Base-by-base conservation (phyloP, 2,888 invertebrate genomes). In the Platycnemis pennipes region DNA sequence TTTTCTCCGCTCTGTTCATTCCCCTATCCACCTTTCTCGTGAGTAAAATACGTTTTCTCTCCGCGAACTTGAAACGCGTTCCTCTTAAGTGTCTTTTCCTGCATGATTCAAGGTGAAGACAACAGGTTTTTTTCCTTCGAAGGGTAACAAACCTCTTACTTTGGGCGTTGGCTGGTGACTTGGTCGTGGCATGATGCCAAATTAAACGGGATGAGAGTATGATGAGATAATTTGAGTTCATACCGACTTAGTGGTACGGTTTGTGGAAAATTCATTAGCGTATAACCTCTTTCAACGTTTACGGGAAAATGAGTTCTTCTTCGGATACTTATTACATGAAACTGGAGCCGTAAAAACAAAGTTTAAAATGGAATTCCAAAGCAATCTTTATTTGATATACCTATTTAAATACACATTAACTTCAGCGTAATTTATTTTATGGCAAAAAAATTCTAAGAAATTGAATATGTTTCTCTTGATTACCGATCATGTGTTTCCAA, bases 61-160 rank as follows among this genome's bases (percentile, higher is more conserved):
- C 46, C 26, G 87, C 7, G 26, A 22, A 44, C 44, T 22, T 26
- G 91, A 69, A 77, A 11, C 77, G 31, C 37, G 7, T 37, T 77
- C 16, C 77, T 77, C 77, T 11, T 26, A 37, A 63, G 91, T 91
- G 91, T 91, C 91, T 91, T 49, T 69, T 63, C 63, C 63, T n/a
- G 91, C 56, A 7, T 37, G 77, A 31, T 77, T 91, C 91, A 91
- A 91, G 91, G 91, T 91, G 91, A 91, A 91, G 91, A 91, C 91
- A 91, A 91, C 91, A 91, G 91, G 91, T 91, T 91, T 91, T 91
- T 44, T 89, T 45, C 45, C 16, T 37, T 37, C 37, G 91, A 45
- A 44, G 91, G 91, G 63, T 63, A 91, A 91, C 91, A 91, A 91
- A 91, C 91, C 91, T 91, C 63, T 44, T 63, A 44, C 91, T n/a